phyloP scores from a whole-genome alignment of 1,140 invertebrate genomes.

The Conopomorpha cramerella region DNA sequence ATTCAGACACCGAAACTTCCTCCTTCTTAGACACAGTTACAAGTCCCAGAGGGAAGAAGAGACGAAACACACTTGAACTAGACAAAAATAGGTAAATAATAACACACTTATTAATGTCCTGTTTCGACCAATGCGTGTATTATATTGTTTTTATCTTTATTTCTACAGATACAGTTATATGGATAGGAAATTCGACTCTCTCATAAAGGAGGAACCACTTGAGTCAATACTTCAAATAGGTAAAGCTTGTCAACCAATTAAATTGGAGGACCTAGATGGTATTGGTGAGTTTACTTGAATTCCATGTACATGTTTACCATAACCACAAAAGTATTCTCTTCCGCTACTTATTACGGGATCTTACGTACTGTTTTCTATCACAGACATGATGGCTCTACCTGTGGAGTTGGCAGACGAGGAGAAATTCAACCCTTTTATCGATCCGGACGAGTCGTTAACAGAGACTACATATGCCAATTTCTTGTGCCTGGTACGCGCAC shows the following conservation, averaged over 20 bases:
- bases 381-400: conserved; percentile 51
- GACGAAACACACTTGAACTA: too few relatives aligned
- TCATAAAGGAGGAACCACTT: conserved; percentile 39
- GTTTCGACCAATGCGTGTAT: conserved; percentile 19
- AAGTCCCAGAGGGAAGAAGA: conserved; percentile 37
- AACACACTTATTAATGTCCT: too few relatives aligned
- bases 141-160: conserved; percentile 2
- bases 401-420: conserved; percentile 40
- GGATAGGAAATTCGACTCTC: conserved; percentile 27
- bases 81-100: too few relatives aligned
- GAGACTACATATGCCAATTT: conserved; percentile 81
- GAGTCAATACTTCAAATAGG: conserved; percentile 18
- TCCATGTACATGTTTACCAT: too few relatives aligned
- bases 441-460: conserved; percentile 55
- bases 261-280: conserved; percentile 50
- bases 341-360: too few relatives aligned
- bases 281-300: conserved; percentile 44
- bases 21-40: conserved; percentile 30
- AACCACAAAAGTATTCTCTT: too few relatives aligned
- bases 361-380: too few relatives aligned
- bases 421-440: conserved; percentile 39
- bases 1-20: conserved; percentile 41
- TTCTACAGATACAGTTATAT: conserved; percentile 22
- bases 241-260: conserved; percentile 28
- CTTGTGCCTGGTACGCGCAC: conserved; percentile 79